Evolutionary conservation across 2,797 vertebrate species (phyloP), one percentile per base, ranked within the genome.

Genomic region (Neopelma chrysocephalum): DNA sequence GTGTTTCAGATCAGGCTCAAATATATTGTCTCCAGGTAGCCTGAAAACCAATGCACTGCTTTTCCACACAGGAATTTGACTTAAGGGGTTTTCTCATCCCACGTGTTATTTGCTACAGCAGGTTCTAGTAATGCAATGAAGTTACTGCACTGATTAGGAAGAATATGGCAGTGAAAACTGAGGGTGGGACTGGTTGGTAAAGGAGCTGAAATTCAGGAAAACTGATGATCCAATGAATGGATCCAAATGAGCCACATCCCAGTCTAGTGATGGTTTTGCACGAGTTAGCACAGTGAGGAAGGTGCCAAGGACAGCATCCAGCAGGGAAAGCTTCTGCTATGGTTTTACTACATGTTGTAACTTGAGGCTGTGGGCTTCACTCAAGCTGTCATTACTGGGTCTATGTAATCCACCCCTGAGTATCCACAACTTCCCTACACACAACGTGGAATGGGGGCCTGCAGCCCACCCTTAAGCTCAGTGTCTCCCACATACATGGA

Each of bases 31-130:
- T 21, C 62, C 69, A 54, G 22, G 31, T 23, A 66, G 36, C 29
- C 22, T 60, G 62, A 64, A 84, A 89, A 73, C 1, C 56, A 78
- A 23, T 12, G 8, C 18, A 9, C 15, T 34, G 34, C 3, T 87
- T 66, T 90, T 42, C 36, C 60, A 64, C n/a, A 38, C 4, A 58
- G 31, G n/a, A 60, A 72, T 72, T n/a, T 42, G 10, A 38, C 45
- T 19, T 8, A 11, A 57, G 48, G 53, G 36, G n/a, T 64, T 8
- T 57, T 45, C 48, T 61, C 6, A 3, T 32, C 26, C 47, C 42
- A 2, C 0, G 3, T 1, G 16, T 11, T 78, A 16, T 31, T 61
- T 25, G 51, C 48, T 48, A 17, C 12, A 25, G 1, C 1, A 40
- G 23, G 17, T 31, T 61, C 48, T 9, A 26, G 15, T 0, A 81